phyloP scores from a whole-genome alignment of 2,797 vertebrate genomes.

The Neosalanx taihuensis region DNA sequence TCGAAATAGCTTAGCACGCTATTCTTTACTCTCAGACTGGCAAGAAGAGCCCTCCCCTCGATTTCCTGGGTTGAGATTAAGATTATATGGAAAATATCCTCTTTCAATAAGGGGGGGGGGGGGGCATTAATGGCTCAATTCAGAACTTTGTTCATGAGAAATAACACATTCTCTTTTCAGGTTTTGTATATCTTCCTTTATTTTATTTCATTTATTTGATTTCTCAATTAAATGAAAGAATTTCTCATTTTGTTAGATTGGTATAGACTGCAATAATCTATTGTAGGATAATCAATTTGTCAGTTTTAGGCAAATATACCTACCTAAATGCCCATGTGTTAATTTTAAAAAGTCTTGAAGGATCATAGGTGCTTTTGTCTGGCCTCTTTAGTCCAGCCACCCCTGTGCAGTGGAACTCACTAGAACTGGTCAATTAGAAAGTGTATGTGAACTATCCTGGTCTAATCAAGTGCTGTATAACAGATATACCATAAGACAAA shows the following conservation, averaged over 20 bases:
- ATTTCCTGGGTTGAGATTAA: not conserved
- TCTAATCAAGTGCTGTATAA: too few species aligned
- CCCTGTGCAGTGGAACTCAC: not conserved
- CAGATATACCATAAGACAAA: too few species aligned
- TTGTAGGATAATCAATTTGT: too few species aligned
- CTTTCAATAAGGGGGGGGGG: not conserved
- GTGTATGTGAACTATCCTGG: too few species aligned
- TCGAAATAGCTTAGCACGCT: constrained; percentile 21
- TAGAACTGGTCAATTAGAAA: not conserved
- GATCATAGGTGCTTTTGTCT: not conserved
- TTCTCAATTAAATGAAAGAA: too few species aligned
- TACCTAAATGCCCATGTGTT: too few species aligned
- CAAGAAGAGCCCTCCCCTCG: not conserved
- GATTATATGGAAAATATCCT: not conserved
- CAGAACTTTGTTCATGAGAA: not conserved
- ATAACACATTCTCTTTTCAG: not conserved
- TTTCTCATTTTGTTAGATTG: too few species aligned
- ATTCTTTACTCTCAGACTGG: constrained; percentile 8
- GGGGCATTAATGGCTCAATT: not conserved
- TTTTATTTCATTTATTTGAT: not conserved
- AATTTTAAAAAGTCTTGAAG: not conserved
- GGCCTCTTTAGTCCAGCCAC: not conserved
- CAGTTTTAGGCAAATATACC: too few species aligned
- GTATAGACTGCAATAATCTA: too few species aligned
- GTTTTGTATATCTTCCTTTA: not conserved